Base-by-base conservation (phyloP, 2,888 invertebrate genomes). In the Campoplex capitator region DNA sequence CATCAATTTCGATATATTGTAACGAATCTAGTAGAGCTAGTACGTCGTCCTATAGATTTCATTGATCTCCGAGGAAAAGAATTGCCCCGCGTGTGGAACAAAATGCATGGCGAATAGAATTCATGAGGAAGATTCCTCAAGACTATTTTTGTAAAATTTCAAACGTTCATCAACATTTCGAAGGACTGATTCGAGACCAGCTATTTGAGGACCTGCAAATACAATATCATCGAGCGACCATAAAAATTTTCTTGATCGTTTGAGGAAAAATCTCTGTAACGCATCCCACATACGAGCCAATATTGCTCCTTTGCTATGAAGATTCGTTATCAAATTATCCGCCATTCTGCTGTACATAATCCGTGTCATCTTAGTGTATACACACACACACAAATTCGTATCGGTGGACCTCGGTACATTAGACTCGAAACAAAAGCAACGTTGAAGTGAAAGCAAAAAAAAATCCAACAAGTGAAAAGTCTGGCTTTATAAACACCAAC, bases 1-100 rank as follows among this genome's bases (percentile, higher is more conserved):
- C 88, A 84, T 88, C 85, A 85, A 83, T 88, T 88, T 88, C 88
- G 81, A 80, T 88, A 86, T 71, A 65, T 32, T 51, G 65, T 74
- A 62, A 35, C 62, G 48, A 45, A 32, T 23, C 51, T 18, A 54
- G 8, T 32, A 48, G 32, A 35, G 32, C 71, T 38, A 42, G 32
- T 32, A 8, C 51, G 35, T 65, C 18, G 51, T 65, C 62, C 7
- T 67, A 77, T 77, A 35, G 42, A 51, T 71, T 28, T 18, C 16
- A 45, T 51, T 13, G 48, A 23, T 6, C 28, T 32, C 16, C 2
- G 9, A 13, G 28, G 23, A 48, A 48, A 48, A 51, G 16, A 16
- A 51, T 32, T 18, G 48, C 0, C 6, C 58, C 16, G 28, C 1
- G 23, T 7, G 42, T 3, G 42, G 0, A 42, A 11, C n/a, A 42